Evolutionary conservation across 1,140 invertebrate genomes (phyloP), one percentile per base, ranked within the genome.

Genomic region (Centruroides sculpturatus): DNA sequence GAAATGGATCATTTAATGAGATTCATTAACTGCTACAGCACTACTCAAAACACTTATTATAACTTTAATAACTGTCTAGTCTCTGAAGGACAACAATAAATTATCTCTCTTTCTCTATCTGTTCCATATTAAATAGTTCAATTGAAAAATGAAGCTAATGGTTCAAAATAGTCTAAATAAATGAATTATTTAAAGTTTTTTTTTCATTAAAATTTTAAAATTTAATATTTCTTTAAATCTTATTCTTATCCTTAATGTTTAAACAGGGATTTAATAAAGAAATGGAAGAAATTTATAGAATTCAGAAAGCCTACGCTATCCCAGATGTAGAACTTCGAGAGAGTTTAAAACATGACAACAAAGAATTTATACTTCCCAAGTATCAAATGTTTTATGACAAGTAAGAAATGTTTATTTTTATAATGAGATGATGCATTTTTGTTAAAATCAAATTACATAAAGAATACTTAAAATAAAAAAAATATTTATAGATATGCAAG

Each of bases 251-350:
- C 76, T 75, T 23, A 23, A 23, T 2, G 2, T 23, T 23, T 23
- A 23, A 71, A 58, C 74, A 85, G 89, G 84, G 82, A 56, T 96
- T 98, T 72, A 95, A 96, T 72, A 92, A 92, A 71, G 93, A 97
- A 76, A 84, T 97, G 67, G 92, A 97, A 68, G 92, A 96, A 69
- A 82, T 87, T 10, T 57, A 81, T 0, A 83, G 85, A 64, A 82
- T 84, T 46, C 92, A 97, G 76, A 83, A 90, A 65, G 82, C 83
- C 56, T 97, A 96, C 77, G 91, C 91, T 35, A 87, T 97, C 66
- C 93, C 93, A 10, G 92, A 97, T 77, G 78, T 83, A 11, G 88
- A 93, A 69, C 74, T 97, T 48, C 77, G 92, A 48, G 85, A 91
- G 71, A 73, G 79, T 63, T 77, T 94, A 41, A 91, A 90, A 71